Evolutionary conservation across 2,888 invertebrate genomes (phyloP).

Genomic region (Leptopilina myrica): DNA sequence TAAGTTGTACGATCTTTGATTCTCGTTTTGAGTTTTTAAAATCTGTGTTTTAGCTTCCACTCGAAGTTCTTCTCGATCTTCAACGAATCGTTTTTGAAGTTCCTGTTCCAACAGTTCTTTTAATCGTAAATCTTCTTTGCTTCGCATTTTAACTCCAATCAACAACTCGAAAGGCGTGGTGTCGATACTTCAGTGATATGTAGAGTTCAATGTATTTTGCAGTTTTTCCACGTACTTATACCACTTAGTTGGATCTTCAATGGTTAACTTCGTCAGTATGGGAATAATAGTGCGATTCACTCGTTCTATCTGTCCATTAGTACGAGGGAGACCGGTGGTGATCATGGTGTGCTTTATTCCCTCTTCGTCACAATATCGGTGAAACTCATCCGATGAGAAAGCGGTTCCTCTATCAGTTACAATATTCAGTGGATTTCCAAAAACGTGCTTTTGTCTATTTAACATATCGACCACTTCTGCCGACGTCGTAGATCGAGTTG

Average conservation of each 20-base stretch:
- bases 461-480: too few species aligned
- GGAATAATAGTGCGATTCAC: conserved; percentile 30
- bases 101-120: too few species aligned
- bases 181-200: conserved; percentile 40
- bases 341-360: conserved; percentile 32
- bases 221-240: conserved; percentile 29
- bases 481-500: conserved; percentile 12
- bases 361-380: conserved; percentile 36
- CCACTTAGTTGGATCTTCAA: conserved; percentile 38
- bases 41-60: too few species aligned
- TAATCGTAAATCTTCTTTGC: too few species aligned
- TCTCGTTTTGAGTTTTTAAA: too few species aligned
- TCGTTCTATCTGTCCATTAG: conserved; percentile 35
- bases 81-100: too few species aligned
- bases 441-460: too few species aligned
- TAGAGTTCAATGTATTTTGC: conserved; percentile 41
- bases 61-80: too few species aligned
- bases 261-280: conserved; percentile 27
- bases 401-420: too few species aligned
- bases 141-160: too few species aligned
- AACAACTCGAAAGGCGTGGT: conserved; percentile 25
- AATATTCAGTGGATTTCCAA: too few species aligned
- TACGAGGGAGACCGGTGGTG: conserved; percentile 41
- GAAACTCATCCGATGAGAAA: conserved; percentile 13
- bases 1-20: too few species aligned